phyloP scores from a whole-genome alignment of 1,140 invertebrate genomes.

The Sarcophaga peregrina region DNA sequence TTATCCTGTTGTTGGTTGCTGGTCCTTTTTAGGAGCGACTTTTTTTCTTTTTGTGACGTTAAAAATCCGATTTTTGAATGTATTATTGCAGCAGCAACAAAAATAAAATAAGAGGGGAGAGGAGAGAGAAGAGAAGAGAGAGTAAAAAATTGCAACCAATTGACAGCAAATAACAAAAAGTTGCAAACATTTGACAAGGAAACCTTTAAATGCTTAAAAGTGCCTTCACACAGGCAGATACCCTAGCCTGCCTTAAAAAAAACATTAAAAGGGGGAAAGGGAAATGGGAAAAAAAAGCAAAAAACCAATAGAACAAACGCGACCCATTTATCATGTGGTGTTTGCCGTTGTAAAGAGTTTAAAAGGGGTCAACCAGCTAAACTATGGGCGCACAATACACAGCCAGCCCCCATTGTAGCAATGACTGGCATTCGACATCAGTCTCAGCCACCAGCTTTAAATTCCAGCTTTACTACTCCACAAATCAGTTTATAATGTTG shows the following conservation, averaged over 20 bases:
- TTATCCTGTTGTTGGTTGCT: neutral
- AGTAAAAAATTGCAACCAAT: neutral
- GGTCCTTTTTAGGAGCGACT: too few species aligned
- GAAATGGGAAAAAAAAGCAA: too few species aligned
- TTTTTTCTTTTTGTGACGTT: neutral
- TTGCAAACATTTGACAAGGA: slow-evolving; percentile 16
- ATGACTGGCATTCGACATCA: too few species aligned
- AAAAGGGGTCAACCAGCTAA: too few species aligned
- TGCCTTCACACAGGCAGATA: neutral
- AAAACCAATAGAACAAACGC: neutral
- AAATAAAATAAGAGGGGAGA: neutral
- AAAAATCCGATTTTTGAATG: neutral
- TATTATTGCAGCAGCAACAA: neutral
- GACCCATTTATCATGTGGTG: slow-evolving; percentile 26
- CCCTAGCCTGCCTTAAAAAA: neutral
- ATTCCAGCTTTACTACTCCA: too few species aligned
- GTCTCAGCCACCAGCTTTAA: too few species aligned
- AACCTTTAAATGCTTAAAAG: slow-evolving; percentile 15
- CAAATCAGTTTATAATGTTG: too few species aligned
- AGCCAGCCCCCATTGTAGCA: too few species aligned
- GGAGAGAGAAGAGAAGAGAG: neutral
- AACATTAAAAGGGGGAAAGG: too few species aligned
- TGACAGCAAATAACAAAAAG: neutral
- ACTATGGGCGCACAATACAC: too few species aligned
- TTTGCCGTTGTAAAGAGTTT: neutral